These are phyloP conservation scores for Psylliodes chrysocephalus DNA, from an alignment of 2,888 invertebrate genomes.

Conservation along the genomic window DNA sequence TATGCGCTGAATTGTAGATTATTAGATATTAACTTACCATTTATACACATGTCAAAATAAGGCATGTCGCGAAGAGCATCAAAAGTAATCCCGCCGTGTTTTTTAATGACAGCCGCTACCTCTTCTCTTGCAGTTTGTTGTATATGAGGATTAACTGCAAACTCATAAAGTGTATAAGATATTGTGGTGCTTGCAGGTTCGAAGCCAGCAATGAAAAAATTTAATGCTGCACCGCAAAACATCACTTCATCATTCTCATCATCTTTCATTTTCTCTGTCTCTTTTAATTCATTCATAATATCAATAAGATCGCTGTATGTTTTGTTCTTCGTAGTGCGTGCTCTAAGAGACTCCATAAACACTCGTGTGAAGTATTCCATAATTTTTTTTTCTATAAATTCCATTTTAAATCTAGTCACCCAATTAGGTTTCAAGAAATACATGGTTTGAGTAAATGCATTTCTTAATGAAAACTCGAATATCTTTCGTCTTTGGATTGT, in stretches of 20 bases:
- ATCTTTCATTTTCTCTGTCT: no score
- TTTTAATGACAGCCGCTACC: conserved; percentile 61
- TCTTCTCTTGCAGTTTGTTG: conserved; percentile 68
- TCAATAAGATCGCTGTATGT: conserved; percentile 69
- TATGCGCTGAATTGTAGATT: no score
- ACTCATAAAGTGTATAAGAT: conserved; percentile 68
- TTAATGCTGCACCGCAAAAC: no score
- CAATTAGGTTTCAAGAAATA: conserved; percentile 50
- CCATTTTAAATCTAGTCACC: conserved; percentile 49
- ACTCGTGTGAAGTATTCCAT: conserved; percentile 60
- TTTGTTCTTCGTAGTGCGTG: conserved; percentile 43
- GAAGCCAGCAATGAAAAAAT: conserved; percentile 68
- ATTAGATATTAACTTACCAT: conserved; percentile 51
- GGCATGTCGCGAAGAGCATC: conserved; percentile 67
- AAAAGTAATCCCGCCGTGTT: conserved; percentile 62
- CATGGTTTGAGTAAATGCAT: conserved; percentile 48
- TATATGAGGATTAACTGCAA: conserved; percentile 66
- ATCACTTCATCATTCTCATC: conserved; percentile 2
- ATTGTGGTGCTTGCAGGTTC: conserved; percentile 71
- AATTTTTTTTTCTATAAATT: conserved; percentile 49
- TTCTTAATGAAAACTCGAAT: conserved; percentile 53
- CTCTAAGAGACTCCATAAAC: conserved; percentile 52
- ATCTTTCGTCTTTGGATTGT: conserved; percentile 56
- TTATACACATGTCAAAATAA: conserved; percentile 29
- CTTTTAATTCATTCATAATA: conserved; percentile 51